Base-by-base conservation (phyloP, 64 coral and sea anemone genomes). In the Pachyseris speciosa region DNA sequence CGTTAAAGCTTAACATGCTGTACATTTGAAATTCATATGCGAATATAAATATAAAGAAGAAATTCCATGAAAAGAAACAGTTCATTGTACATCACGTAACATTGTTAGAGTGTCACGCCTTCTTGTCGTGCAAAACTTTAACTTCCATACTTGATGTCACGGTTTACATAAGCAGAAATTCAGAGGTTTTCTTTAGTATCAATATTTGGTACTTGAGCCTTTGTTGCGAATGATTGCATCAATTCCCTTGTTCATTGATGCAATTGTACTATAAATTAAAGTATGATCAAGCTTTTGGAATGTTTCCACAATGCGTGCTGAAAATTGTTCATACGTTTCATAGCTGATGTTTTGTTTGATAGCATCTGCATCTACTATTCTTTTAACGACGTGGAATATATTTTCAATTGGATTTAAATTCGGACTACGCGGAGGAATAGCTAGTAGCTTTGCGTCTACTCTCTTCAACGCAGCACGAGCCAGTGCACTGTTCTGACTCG, bases 401-500 rank as follows among this genome's bases (percentile, higher is more conserved):
- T 67, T 89, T 74, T 74, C 85, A 87, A 87, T 87, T 1, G 42
- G 65, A 74, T 74, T 74, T 74, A 74, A n/a, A 15, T 74, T 33
- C 33, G 26, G 6, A 20, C 37, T 42, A 9, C 71, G 27, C 7
- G 71, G 71, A 34, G 73, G 39, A 29, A 76, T 48, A 30, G 39
- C 1, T 11, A 50, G 37, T 22, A 48, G 52, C 20, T 76, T 76
- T 24, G 22, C 72, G 10, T 27, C 29, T 0, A 51, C 16, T 24
- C n/a, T 44, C 16, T 32, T 24, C 39, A 16, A 53, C 25, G 49
- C 76, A n/a, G 73, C 73, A n/a, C 50, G 51, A 53, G 76, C 76
- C 49, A 52, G 13, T 22, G 76, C 48, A 5, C 45, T 55, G 51
- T 80, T 80, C 25, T 80, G 42, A 53, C 44, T 52, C 15, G 49